Percentiles rank a stretch among this genome's conserved stretches.
phyloP scores from a whole-genome alignment of 2,113 vertebrate genomes.

The Nycticryphes semicollaris region DNA sequence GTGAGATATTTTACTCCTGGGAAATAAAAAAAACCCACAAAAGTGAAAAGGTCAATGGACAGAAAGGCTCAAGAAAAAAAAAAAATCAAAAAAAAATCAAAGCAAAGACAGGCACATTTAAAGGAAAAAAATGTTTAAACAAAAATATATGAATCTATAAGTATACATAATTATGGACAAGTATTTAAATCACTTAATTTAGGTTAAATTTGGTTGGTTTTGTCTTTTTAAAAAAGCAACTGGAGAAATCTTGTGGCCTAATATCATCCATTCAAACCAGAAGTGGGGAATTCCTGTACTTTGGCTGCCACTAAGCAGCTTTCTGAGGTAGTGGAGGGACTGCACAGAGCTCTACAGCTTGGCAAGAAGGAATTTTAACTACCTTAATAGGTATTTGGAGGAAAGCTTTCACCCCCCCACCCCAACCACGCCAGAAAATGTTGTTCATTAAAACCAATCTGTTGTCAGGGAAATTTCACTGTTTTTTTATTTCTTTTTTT shows the following conservation, averaged over 20 bases:
- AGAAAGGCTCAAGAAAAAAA: background rate
- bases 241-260: background rate
- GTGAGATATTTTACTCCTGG: background rate
- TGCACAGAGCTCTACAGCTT: background rate
- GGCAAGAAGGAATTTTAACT: background rate
- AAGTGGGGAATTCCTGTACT: background rate
- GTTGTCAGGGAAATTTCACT: background rate
- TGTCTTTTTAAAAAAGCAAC: background rate
- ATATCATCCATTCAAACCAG: background rate
- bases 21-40: background rate
- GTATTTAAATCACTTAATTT: background rate
- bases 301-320: background rate
- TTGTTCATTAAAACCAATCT: background rate
- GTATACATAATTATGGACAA: background rate
- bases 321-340: background rate
- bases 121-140: background rate
- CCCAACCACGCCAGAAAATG: background rate
- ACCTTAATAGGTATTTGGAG: background rate
- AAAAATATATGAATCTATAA: background rate
- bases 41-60: background rate
- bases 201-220: background rate
- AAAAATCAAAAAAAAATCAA: background rate
- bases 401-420: rapidly evolving
- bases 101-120: background rate
- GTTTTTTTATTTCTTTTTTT: background rate